Base-by-base conservation (phyloP, 2,888 invertebrate genomes). In the Enoplolaimus lenunculus region DNA sequence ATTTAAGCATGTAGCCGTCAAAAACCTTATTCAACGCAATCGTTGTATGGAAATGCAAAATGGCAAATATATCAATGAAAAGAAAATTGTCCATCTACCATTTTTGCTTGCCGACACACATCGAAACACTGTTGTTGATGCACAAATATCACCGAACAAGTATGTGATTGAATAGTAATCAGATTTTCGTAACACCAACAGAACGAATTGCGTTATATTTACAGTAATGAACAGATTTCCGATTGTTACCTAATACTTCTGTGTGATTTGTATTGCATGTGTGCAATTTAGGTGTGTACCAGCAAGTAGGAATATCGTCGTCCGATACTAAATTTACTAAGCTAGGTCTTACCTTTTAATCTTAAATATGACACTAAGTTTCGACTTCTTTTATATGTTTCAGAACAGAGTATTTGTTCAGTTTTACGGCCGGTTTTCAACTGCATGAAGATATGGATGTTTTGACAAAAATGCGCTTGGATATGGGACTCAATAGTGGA, bases 11-110 rank as follows among this genome's bases (percentile, higher is more conserved):
- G 93, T 98, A 79, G 92, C 95, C 75, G 95, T 95, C 83, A 97
- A 95, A 84, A 92, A 91, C 82, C 86, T 98, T 81, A 91, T 95
- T 74, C 90, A 92, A 82, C 87, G 94, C 78, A 98, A 99, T 84
- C 89, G 89, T 80, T 87, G 88, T 75, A 85, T 72, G 13, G 78
- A 80, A 69, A 74, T 74, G 68, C 57, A 34, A 26, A 69, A 76
- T 30, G 80, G 91, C 73, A 86, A 88, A 78, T 74, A 83, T 76
- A 70, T 71, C 16, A 87, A 90, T 72, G 87, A 7, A 45, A 45
- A 45, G 21, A 7, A 45, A 13, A 21, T 45, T 45, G 7, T 45
- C 7, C 45, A 45, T 13, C 7, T 45, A 13, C 64, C 64, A 28
- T 62, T 62, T 62, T 7, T 62, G 7, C 30, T 62, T 16, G 64